A percentile compares a stretch with the other conserved stretches of the same genome.
Evolutionary conservation across 2,113 vertebrate genomes (phyloP).

Genomic region (Dasyprocta punctata): DNA sequence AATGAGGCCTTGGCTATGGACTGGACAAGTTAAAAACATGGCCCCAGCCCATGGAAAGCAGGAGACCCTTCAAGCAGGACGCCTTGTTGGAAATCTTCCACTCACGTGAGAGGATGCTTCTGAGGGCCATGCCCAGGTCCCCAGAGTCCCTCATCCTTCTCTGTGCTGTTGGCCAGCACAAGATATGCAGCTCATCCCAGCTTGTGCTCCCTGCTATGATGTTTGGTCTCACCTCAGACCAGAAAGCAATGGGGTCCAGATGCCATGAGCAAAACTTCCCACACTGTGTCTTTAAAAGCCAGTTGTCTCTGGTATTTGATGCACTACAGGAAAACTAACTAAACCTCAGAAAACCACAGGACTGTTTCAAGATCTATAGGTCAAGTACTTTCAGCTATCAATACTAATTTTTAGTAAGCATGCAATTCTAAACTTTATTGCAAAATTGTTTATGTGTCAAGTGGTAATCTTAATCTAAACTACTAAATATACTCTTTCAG

Average conservation of each 20-base stretch:
- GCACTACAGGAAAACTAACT: not conserved
- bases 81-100: not conserved
- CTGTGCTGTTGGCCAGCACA: not conserved
- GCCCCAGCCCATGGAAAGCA: fast-evolving
- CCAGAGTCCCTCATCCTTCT: not conserved
- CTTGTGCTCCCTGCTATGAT: not conserved
- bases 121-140: fast-evolving
- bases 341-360: not conserved
- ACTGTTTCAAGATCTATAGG: not conserved
- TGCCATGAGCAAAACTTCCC: not conserved
- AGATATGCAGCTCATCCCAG: not conserved
- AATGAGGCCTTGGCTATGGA: not conserved
- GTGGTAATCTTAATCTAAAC: not conserved
- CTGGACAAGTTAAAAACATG: no score
- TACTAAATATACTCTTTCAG: not conserved
- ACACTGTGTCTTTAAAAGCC: not conserved
- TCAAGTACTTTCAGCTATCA: not conserved
- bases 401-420: not conserved
- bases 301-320: no score
- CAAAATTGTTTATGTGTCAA: not conserved
- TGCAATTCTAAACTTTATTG: not conserved
- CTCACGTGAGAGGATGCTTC: fast-evolving
- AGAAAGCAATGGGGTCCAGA: not conserved
- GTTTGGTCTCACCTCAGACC: not conserved
- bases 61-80: no score